Evolutionary conservation across 1,140 invertebrate genomes (phyloP).

Genomic region (Diorhabda sublineata): DNA sequence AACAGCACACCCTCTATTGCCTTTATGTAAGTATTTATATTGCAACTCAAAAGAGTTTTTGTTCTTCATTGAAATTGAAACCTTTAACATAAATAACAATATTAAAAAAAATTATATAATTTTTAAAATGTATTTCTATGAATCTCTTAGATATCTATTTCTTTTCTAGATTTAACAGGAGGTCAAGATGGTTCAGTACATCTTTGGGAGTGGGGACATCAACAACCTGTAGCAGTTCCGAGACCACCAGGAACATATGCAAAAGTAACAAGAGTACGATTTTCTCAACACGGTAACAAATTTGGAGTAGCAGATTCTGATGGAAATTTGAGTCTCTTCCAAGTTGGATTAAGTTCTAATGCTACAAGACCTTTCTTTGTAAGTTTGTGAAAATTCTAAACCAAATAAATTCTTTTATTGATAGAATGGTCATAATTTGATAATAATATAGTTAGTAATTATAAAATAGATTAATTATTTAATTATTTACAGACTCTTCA

Average conservation of each 20-base stretch:
- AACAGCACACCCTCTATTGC: slow-evolving; percentile 89
- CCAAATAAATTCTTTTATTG: background rate
- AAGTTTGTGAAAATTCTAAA: slow-evolving; percentile 51
- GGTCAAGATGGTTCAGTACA: slow-evolving; percentile 96
- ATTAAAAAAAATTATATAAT: slow-evolving; percentile 17
- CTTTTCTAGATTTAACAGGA: slow-evolving; percentile 80
- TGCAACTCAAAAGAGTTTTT: too few relatives aligned
- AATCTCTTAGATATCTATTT: background rate
- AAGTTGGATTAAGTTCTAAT: slow-evolving; percentile 80
- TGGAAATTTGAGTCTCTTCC: slow-evolving; percentile 88
- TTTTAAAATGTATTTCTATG: slow-evolving; percentile 7
- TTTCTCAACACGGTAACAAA: slow-evolving; percentile 97
- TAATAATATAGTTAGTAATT: too few relatives aligned
- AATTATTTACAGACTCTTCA: slow-evolving; percentile 71
- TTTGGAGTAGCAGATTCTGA: slow-evolving; percentile 93
- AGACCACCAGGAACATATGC: slow-evolving; percentile 83
- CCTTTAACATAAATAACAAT: slow-evolving; percentile 8
- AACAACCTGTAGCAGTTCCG: slow-evolving; percentile 82
- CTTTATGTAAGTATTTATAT: slow-evolving; percentile 75
- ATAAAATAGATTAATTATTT: background rate
- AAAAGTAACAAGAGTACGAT: slow-evolving; percentile 93
- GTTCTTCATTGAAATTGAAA: too few relatives aligned
- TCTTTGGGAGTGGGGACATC: slow-evolving; percentile 97
- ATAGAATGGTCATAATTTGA: too few relatives aligned
- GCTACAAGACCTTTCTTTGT: slow-evolving; percentile 92